Evolutionary conservation across 2,888 invertebrate species (phyloP), one percentile per base, ranked within the genome.

Genomic region (Drosophila infuscata): DNA sequence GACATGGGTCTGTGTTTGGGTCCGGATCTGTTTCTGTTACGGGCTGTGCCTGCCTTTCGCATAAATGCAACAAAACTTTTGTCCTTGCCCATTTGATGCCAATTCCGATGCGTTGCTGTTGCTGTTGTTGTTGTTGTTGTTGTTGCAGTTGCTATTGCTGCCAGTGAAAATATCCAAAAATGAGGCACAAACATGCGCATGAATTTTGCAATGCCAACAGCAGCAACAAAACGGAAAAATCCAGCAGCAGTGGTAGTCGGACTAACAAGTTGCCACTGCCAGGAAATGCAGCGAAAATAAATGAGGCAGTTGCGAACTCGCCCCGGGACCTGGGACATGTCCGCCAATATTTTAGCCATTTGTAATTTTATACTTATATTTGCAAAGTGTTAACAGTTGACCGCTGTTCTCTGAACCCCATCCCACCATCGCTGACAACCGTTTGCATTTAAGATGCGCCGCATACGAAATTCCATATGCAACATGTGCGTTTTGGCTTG

Each of bases 151-250:
- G 72, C 56, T 67, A 69, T 58, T 74, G 70, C 41, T 52, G 76
- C 72, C 72, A 61, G 67, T 59, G 70, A 72, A 82, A 84, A 85
- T 84, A 81, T 86, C 83, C 80, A 88, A 90, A 88, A 88, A 79
- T 83, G 89, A 88, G 80, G 83, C 85, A 89, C 76, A 91, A 91
- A 91, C 87, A 91, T 91, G 91, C 89, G 91, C 91, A 91, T 91
- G 91, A 91, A 91, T 91, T 91, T 91, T 76, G 88, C 80, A 68
- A 66, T 52, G 41, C 64, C 62, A 65, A 73, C 65, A 74, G 36
- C 61, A 59, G 38, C 61, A 61, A 20, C 56, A 56, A 38, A 38
- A 38, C 41, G 41, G 5, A 38, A 41, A 54, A 57, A 41, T 20
- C 20, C 38, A 56, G n/a, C 56, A 76, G 25, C 67, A 73, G 29